These are phyloP conservation scores for Myotis vivesi DNA, from an alignment of 2,797 vertebrate species.

Conservation along the genomic window DNA sequence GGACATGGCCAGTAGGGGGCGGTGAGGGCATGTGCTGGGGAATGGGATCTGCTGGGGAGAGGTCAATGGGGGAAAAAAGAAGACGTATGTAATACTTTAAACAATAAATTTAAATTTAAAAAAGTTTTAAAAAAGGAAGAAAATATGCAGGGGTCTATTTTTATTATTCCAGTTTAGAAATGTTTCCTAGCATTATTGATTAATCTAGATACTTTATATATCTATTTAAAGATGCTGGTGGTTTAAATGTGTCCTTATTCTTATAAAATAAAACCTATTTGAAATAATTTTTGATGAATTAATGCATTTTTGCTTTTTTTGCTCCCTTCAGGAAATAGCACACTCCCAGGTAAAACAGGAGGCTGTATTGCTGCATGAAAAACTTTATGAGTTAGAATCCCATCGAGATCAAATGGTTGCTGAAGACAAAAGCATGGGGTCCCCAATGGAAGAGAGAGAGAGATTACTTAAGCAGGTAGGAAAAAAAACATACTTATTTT, in stretches of 20 bases:
- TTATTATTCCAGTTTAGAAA: background rate
- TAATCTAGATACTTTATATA: background rate
- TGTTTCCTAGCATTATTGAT: background rate
- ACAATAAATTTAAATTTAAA: background rate
- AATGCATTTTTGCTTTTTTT: background rate
- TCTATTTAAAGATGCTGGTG: background rate
- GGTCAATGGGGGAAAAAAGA: too few relatives aligned
- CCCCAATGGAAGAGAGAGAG: conserved; percentile 94
- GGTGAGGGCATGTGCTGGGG: too few relatives aligned
- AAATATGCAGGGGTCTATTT: background rate
- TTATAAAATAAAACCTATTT: conserved; percentile 35
- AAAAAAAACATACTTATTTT: conserved; percentile 48
- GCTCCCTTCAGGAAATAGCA: conserved; percentile 88
- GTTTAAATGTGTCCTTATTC: conserved; percentile 35
- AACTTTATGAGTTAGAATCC: conserved; percentile 88
- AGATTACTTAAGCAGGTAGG: conserved; percentile 92
- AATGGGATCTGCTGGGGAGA: too few relatives aligned
- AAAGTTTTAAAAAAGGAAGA: background rate
- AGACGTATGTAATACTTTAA: too few relatives aligned
- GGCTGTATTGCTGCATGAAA: conserved; percentile 90
- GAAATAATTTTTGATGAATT: conserved; percentile 18
- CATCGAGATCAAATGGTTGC: conserved; percentile 90
- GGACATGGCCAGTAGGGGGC: too few relatives aligned
- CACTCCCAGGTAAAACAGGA: conserved; percentile 93
- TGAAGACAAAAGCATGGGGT: conserved; percentile 91